Base-by-base conservation (phyloP, 2,888 invertebrate species). In the Cheilosia urbana region DNA sequence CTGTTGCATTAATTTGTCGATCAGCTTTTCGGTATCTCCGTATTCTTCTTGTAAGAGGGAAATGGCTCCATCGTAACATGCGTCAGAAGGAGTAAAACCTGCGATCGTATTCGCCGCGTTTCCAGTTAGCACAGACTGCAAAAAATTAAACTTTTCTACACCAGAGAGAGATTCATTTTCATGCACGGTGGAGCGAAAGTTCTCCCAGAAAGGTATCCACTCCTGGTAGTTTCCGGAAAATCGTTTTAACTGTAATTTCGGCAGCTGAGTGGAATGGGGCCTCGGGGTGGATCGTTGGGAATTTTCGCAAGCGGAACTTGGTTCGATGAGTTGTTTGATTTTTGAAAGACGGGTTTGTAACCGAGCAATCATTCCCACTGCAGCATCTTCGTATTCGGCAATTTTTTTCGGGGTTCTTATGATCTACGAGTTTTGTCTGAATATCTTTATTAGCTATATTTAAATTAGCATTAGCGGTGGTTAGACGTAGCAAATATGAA, bases 151-250 rank as follows among this genome's bases (percentile, higher is more conserved):
- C 7, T 30, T 30, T 7, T 30, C 30, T 30, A 30, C 30, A 7
- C 7, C 30, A 7, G 30, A 7, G 30, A 30, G 7, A 1, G 7
- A 30, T 30, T 30, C 30, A 30, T 30, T 30, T 30, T 7, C 30
- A 30, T 30, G 30, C 30, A 30, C 30, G 7, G 30, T 57, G 24
- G 55, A 21, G 7, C 24, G 34, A 40, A 66, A 66, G 13, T 66
- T 15, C 19, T 66, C 66, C 51, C 66, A 66, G 24, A 53, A 66
- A 47, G 37, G 53, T 51, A 65, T 27, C 55, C 45, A 47, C 13
- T 30, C 30, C 30, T 30, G 30, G 30, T 30, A 30, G 30, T 30
- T 30, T 7, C 7, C 30, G 30, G 30, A 30, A 30, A 30, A 30
- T 30, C 30, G 30, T 30, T 30, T 30, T 7, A 30, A 30, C 30